Evolutionary conservation across 2,797 vertebrate genomes (phyloP).

Genomic region (Pipistrellus kuhlii): DNA sequence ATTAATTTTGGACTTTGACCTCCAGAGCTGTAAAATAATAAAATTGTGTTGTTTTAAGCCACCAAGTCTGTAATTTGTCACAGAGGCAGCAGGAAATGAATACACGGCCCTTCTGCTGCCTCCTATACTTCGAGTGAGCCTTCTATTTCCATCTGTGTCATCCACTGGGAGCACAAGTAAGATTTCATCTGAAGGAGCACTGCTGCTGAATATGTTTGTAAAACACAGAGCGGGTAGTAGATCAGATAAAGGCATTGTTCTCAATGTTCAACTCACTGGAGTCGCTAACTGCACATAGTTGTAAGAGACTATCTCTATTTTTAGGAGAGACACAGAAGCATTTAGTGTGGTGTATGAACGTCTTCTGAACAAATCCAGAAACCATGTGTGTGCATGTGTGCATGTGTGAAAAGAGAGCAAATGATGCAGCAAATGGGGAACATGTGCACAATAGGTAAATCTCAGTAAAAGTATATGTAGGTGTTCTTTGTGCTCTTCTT

Average conservation of each 20-base stretch:
- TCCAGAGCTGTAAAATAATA: background rate
- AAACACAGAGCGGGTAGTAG: background rate
- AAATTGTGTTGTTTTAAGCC: background rate
- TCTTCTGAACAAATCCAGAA: background rate
- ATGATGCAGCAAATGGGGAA: background rate
- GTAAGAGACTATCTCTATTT: background rate
- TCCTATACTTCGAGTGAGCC: background rate
- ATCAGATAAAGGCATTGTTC: background rate
- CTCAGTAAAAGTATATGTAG: background rate
- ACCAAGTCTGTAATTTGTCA: background rate
- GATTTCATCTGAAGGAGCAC: background rate
- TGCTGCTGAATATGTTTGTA: background rate
- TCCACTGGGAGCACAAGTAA: background rate
- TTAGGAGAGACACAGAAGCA: background rate
- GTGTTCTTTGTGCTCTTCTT: background rate
- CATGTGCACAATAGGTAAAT: background rate
- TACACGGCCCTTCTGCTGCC: fast-evolving
- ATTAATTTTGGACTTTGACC: background rate
- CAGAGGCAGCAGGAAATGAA: background rate
- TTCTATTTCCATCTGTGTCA: background rate
- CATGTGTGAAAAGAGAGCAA: background rate
- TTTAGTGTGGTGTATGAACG: background rate
- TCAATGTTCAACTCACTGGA: background rate
- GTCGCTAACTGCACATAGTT: background rate
- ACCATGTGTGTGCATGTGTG: background rate